Percentiles rank a stretch among this genome's conserved stretches.
Conservation (phyloP, 2,888 invertebrate species). For the Sarcophaga rosellei region DNA sequence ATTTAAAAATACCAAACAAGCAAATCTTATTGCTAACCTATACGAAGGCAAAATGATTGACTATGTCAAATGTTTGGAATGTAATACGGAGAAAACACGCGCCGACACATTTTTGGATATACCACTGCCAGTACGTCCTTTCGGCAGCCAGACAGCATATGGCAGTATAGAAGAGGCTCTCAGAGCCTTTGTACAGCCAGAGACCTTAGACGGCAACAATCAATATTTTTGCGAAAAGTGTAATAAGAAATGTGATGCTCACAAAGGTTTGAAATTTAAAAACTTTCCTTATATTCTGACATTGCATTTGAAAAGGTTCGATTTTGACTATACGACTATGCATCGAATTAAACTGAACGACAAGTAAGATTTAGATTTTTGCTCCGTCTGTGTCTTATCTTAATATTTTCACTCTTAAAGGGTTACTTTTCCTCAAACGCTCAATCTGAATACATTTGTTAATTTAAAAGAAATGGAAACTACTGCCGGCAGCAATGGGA, state of each 20-base stretch:
- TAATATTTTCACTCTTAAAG: conserved; percentile 81
- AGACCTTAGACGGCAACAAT: conserved; percentile 90
- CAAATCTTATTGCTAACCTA: conserved; percentile 90
- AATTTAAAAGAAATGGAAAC: conserved; percentile 75
- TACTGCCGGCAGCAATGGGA: conserved; percentile 49
- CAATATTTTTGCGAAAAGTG: conserved; percentile 94
- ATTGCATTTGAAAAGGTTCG: conserved; percentile 93
- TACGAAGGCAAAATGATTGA: conserved; percentile 92
- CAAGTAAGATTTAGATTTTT: conserved; percentile 83
- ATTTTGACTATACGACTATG: conserved; percentile 92
- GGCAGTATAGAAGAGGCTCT: conserved; percentile 92
- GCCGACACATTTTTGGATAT: conserved; percentile 93
- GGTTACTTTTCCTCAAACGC: conserved; percentile 90
- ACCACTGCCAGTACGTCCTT: conserved; percentile 91
- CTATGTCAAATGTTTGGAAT: conserved; percentile 93
- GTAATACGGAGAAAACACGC: conserved; percentile 90
- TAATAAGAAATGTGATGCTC: conserved; percentile 92
- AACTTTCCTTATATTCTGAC: conserved; percentile 93
- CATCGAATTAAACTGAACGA: conserved; percentile 94
- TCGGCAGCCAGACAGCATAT: conserved; percentile 89
- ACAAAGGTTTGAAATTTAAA: conserved; percentile 93
- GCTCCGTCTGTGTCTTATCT: conserved; percentile 32
- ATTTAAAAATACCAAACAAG: conserved; percentile 91
- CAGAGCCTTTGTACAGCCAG: conserved; percentile 91
- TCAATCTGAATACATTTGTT: conserved; percentile 90